These are phyloP conservation scores for Corydoras maculifer DNA, from an alignment of 2,113 vertebrate genomes.

Conservation along the genomic window DNA sequence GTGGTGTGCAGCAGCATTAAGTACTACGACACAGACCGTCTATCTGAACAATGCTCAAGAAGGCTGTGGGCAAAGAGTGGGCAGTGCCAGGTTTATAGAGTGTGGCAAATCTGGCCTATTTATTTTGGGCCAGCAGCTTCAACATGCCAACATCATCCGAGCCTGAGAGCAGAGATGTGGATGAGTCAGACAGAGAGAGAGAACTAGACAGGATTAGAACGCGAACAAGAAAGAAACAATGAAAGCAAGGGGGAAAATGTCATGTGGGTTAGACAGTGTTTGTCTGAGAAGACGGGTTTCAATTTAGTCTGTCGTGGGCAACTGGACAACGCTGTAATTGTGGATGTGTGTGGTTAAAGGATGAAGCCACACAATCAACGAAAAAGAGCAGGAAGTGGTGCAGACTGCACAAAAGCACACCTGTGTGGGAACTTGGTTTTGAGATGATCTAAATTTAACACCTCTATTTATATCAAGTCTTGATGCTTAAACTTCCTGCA, in stretches of 20 bases:
- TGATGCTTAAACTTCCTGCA: no score
- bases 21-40: conserved; percentile 10
- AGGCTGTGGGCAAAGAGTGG: conserved; percentile 47
- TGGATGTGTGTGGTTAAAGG: no score
- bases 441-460: no score
- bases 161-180: conserved; percentile 51
- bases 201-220: not conserved
- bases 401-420: no score
- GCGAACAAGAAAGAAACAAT: conserved; percentile 29
- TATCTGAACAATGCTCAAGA: conserved; percentile 20
- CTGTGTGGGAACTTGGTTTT: no score
- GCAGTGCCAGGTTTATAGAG: conserved; percentile 55
- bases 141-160: conserved; percentile 49
- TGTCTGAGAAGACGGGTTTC: conserved; percentile 2
- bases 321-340: no score
- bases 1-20: not conserved
- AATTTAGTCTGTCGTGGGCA: conserved; percentile 7
- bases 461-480: no score
- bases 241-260: not conserved
- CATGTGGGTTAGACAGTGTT: conserved; percentile 1
- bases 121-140: conserved; percentile 60
- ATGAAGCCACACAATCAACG: no score
- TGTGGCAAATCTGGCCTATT: conserved; percentile 69
- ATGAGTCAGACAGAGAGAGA: conserved; percentile 51
- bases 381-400: no score